Evolutionary conservation across 1,140 invertebrate genomes (phyloP).

Genomic region (Formica exsecta): DNA sequence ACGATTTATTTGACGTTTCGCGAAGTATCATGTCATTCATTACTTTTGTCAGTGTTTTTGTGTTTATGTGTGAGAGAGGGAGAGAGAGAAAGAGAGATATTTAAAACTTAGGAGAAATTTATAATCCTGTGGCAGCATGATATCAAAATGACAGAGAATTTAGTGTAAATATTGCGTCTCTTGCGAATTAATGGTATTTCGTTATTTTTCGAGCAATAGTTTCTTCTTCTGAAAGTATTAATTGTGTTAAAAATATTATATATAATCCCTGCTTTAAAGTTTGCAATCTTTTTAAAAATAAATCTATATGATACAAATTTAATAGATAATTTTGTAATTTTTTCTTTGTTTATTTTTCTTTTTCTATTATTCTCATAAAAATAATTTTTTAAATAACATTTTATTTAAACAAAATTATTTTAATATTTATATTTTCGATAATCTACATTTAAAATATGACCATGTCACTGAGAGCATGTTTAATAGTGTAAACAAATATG

Average conservation of each 20-base stretch:
- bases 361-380: too few relatives aligned
- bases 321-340: not conserved
- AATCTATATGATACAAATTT: not conserved
- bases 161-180: conserved; percentile 48
- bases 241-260: conserved; percentile 16
- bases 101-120: conserved; percentile 63
- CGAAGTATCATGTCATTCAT: conserved; percentile 63
- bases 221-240: conserved; percentile 2
- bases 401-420: too few relatives aligned
- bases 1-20: conserved; percentile 62
- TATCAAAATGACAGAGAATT: conserved; percentile 33
- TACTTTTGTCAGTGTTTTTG: conserved; percentile 20
- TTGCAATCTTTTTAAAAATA: not conserved
- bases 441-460: too few relatives aligned
- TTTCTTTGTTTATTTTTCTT: too few relatives aligned
- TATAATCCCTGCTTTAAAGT: not conserved
- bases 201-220: not conserved
- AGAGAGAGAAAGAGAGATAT: not conserved
- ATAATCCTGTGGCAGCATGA: conserved; percentile 49
- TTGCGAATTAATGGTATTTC: conserved; percentile 18
- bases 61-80: too few relatives aligned
- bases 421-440: too few relatives aligned
- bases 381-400: too few relatives aligned
- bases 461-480: not conserved
- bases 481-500: not conserved